Evolutionary conservation across 1,140 invertebrate species (phyloP), one percentile per base, ranked within the genome.

Genomic region (Drosophila dunni): DNA sequence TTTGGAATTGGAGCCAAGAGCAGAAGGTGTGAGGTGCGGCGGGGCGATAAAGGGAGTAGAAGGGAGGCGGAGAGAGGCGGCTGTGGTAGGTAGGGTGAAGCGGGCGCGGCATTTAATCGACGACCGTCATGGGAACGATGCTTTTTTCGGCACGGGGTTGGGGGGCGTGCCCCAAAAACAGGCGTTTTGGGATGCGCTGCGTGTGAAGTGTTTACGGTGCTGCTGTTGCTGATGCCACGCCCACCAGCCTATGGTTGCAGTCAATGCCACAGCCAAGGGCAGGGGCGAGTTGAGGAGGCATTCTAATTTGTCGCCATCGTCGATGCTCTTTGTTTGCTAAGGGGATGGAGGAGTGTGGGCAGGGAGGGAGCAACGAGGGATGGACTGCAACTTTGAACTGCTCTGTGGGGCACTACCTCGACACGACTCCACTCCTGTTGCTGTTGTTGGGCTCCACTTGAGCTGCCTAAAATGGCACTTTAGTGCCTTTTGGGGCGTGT

Each of bases 391-490:
- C 76, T 82, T 88, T 79, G 44, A 76, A 88, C 79, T 82, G 70
- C 80, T 61, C 65, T 50, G 71, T 42, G 71, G 54, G 51, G 48
- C 61, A 64, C 42, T 45, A 15, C 40, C 45, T 20, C 33, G 36
- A 38, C 24, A 17, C 65, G n/a, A 45, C 17, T 24, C 15, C 4
- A 13, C 58, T 33, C 51, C 7, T 38, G 36, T 42, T 54, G 57
- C 38, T 45, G 63, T 60, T 57, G 44, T 73, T 42, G 72, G 79
- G 65, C 76, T 75, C 75, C 78, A 84, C 85, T 91, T 80, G 83
- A 86, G 90, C 80, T 60, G 73, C 90, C 90, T 89, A 91, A 91
- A 91, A 90, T 90, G 82, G 83, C 90, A 91, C 85, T 91, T 91
- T 90, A 91, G 81, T 86, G 82, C 84, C 81, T 91, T 91, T 86